A percentile compares a stretch with the other conserved stretches of the same genome.
These are phyloP conservation scores for Akabosia matsudoensis DNA, from an alignment of 1,140 invertebrate genomes.

Conservation along the genomic window DNA sequence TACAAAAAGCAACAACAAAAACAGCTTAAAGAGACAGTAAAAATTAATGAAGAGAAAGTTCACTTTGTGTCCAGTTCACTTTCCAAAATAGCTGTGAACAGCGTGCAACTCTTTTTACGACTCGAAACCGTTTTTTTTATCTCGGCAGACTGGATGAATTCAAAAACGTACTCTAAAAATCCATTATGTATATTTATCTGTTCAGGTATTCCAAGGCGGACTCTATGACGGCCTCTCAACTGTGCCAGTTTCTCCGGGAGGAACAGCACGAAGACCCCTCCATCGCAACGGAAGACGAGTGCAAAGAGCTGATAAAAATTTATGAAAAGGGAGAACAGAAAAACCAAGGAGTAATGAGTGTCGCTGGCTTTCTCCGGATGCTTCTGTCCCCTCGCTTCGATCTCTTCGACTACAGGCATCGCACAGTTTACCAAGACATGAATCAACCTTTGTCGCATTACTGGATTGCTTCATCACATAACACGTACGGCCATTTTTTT, in stretches of 20 bases:
- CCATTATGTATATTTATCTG: neutral
- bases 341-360: constrained; percentile 47
- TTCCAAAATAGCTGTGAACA: too few species aligned
- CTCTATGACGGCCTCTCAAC: constrained; percentile 19
- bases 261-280: constrained; percentile 48
- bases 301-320: constrained; percentile 50
- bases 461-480: constrained; percentile 65
- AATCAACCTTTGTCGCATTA: constrained; percentile 61
- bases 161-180: too few species aligned
- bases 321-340: constrained; percentile 50
- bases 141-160: too few species aligned
- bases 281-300: constrained; percentile 47
- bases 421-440: constrained; percentile 61
- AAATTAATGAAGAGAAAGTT: too few species aligned
- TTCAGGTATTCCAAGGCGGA: constrained; percentile 39
- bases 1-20: too few species aligned
- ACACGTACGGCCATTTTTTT: constrained; percentile 56
- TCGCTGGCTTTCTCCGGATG: constrained; percentile 52
- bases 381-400: constrained; percentile 52
- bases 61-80: too few species aligned
- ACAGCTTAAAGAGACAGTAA: too few species aligned
- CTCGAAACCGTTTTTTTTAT: too few species aligned
- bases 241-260: constrained; percentile 47
- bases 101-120: too few species aligned
- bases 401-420: constrained; percentile 51